Conservation (phyloP, 1,140 invertebrate genomes). For the Eumaeus atala region DNA sequence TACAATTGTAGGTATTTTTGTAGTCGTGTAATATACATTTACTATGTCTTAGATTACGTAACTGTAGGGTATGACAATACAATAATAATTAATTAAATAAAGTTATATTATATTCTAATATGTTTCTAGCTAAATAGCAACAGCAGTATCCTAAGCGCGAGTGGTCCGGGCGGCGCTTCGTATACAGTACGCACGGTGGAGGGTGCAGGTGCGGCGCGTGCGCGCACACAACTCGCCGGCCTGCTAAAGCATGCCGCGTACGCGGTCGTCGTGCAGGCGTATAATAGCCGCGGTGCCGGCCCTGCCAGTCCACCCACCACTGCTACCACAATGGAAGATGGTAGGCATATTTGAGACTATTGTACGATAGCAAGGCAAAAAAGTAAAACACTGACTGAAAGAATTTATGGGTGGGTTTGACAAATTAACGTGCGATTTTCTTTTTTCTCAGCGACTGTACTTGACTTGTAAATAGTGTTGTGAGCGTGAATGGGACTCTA, state of each 20-base stretch:
- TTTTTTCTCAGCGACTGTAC: not conserved
- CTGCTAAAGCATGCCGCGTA: constrained; percentile 92
- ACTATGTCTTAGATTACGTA: no score
- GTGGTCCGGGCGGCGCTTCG: constrained; percentile 65
- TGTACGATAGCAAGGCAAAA: no score
- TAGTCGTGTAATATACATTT: no score
- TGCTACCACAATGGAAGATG: constrained; percentile 90
- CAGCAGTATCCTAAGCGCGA: constrained; percentile 55
- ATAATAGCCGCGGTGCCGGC: constrained; percentile 92
- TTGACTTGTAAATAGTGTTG: not conserved
- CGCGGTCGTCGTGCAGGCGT: constrained; percentile 92
- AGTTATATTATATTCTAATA: not conserved
- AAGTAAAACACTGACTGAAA: no score
- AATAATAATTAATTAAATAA: not conserved
- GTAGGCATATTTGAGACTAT: constrained; percentile 76
- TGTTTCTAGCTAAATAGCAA: constrained; percentile 53
- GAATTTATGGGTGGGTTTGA: no score
- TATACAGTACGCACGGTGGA: constrained; percentile 85
- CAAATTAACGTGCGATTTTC: no score
- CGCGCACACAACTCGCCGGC: constrained; percentile 76
- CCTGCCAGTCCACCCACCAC: constrained; percentile 88
- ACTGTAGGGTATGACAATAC: no score
- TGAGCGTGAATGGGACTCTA: no score
- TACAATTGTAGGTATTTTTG: no score
- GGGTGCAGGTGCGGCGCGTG: constrained; percentile 77